phyloP scores from a whole-genome alignment of 2,113 vertebrate species.

The Romanogobio albipinnatus region DNA sequence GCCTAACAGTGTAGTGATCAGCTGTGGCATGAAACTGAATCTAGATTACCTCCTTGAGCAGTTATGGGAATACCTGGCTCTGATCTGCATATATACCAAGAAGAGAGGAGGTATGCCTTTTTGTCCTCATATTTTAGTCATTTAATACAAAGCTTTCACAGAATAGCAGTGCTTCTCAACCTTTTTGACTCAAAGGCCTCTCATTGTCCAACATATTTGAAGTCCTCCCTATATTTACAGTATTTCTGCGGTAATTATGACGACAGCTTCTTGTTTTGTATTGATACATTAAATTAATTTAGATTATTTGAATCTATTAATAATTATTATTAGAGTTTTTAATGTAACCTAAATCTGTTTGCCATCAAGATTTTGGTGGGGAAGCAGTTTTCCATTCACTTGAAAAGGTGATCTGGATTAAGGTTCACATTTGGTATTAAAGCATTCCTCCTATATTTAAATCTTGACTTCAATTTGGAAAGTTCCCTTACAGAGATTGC shows the following conservation, averaged over 20 bases:
- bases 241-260: not conserved
- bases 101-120: constrained; percentile 89
- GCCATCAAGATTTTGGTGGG: not conserved
- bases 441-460: not conserved
- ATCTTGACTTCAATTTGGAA: not conserved
- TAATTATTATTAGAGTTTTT: not conserved
- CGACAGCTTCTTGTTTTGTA: not conserved
- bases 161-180: not conserved
- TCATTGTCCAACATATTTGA: not conserved
- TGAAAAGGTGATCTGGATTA: not conserved
- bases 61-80: constrained; percentile 94
- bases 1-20: constrained; percentile 93
- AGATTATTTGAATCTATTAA: not conserved
- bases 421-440: not conserved
- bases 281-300: not conserved
- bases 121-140: not conserved
- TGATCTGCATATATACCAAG: constrained; percentile 98
- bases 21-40: constrained; percentile 98
- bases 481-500: not conserved
- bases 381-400: not conserved
- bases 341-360: not conserved
- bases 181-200: not conserved
- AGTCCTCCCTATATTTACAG: no score
- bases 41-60: constrained; percentile 93
- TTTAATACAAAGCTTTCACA: not conserved